phyloP scores from a whole-genome alignment of 2,797 vertebrate genomes.

The Phrynocephalus forsythii region DNA sequence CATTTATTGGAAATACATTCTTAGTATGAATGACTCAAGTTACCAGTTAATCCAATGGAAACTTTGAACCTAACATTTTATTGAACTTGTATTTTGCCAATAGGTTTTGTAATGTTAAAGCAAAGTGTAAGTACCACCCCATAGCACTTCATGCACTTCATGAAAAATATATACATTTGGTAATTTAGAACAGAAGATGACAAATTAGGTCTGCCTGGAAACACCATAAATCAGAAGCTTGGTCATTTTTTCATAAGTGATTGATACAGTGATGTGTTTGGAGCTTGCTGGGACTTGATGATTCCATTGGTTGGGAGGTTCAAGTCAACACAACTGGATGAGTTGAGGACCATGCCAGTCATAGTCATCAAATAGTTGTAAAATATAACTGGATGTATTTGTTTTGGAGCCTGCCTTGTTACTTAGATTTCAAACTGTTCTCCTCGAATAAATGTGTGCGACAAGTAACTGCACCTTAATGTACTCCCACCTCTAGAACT shows the following conservation, averaged over 20 bases:
- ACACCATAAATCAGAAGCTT: not conserved
- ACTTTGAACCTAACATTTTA: not conserved
- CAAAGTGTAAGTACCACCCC: not conserved
- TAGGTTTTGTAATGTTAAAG: not conserved
- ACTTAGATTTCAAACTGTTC: not conserved
- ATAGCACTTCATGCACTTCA: too few species aligned
- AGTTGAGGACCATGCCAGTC: fast-evolving
- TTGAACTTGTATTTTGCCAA: not conserved
- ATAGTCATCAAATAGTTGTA: not conserved
- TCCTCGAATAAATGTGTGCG: constrained; percentile 26
- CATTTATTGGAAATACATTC: not conserved
- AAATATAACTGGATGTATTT: not conserved
- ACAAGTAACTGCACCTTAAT: not conserved
- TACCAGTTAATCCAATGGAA: not conserved
- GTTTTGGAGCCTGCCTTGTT: not conserved
- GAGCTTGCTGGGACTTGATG: not conserved
- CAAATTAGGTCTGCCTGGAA: not conserved
- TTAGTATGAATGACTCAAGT: not conserved
- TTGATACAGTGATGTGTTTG: not conserved
- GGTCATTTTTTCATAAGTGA: not conserved
- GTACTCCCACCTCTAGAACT: constrained; percentile 3
- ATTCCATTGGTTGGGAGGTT: not conserved
- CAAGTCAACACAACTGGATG: not conserved
- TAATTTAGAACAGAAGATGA: too few species aligned
- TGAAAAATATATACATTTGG: too few species aligned